A percentile compares a stretch with the other conserved stretches of the same genome.
Evolutionary conservation across 2,113 vertebrate species (phyloP).

Genomic region (Chloropsis hardwickii): DNA sequence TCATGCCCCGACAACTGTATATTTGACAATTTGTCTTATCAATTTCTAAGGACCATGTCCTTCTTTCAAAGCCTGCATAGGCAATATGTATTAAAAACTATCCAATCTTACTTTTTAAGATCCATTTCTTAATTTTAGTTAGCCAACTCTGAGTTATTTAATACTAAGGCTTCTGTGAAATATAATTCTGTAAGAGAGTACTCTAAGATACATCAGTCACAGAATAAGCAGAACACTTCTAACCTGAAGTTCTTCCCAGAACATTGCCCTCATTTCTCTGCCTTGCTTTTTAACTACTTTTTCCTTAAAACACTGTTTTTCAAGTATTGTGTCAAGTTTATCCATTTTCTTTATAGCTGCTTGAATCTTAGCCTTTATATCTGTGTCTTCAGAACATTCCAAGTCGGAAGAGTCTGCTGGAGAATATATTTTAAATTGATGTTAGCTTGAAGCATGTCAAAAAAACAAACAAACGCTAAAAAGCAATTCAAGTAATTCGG

Average conservation of each 20-base stretch:
- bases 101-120: neutral
- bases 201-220: neutral
- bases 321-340: constrained; percentile 81
- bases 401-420: neutral
- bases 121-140: neutral
- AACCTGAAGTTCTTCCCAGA: constrained; percentile 87
- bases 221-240: neutral
- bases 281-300: constrained; percentile 79
- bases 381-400: constrained; percentile 50
- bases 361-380: constrained; percentile 68
- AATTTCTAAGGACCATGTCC: neutral
- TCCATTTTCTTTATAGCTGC: constrained; percentile 81
- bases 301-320: constrained; percentile 71
- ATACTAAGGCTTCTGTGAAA: neutral
- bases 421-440: neutral
- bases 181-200: neutral
- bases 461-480: neutral
- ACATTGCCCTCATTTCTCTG: constrained; percentile 75
- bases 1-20: neutral
- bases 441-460: neutral
- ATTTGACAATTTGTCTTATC: neutral
- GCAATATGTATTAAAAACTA: neutral
- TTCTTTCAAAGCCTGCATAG: neutral
- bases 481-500: neutral
- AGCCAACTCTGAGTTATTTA: neutral